Evolutionary conservation across 2,888 invertebrate species (phyloP).

Genomic region (Gisinianus flammeolus): DNA sequence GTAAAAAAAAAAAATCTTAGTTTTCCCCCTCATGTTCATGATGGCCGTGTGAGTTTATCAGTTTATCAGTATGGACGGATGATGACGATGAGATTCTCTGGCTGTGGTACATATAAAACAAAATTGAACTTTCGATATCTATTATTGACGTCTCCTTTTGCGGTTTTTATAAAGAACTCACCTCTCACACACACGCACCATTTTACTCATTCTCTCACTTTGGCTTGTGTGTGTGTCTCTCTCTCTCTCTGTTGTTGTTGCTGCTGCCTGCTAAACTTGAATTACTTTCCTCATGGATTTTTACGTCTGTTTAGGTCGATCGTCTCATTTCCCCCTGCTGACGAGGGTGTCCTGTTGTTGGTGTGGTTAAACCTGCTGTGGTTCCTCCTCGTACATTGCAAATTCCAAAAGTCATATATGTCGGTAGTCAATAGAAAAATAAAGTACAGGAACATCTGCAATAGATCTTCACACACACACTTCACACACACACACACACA

Average conservation of each 20-base stretch:
- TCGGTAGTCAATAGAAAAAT: neutral
- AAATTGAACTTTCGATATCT: constrained; percentile 1
- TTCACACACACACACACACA: neutral
- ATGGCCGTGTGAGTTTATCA: neutral
- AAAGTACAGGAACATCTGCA: neutral
- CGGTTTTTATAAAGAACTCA: too few relatives aligned
- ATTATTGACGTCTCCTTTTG: constrained; percentile 5
- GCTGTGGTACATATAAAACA: too few relatives aligned
- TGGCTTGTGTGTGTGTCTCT: too few relatives aligned
- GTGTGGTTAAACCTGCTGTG: too few relatives aligned
- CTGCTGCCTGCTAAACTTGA: neutral
- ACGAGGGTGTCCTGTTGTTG: too few relatives aligned
- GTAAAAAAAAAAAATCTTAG: neutral
- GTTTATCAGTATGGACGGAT: neutral
- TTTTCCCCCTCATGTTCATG: too few relatives aligned
- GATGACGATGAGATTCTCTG: too few relatives aligned
- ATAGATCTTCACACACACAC: neutral
- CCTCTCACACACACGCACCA: too few relatives aligned
- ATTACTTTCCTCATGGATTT: too few relatives aligned
- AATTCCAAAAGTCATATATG: neutral
- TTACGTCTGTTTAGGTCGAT: too few relatives aligned
- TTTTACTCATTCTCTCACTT: too few relatives aligned
- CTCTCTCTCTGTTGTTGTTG: constrained; percentile 4
- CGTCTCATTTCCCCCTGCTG: too few relatives aligned
- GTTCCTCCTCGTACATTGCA: neutral